phyloP scores from a whole-genome alignment of 2,113 vertebrate species.

The Prunella himalayana region DNA sequence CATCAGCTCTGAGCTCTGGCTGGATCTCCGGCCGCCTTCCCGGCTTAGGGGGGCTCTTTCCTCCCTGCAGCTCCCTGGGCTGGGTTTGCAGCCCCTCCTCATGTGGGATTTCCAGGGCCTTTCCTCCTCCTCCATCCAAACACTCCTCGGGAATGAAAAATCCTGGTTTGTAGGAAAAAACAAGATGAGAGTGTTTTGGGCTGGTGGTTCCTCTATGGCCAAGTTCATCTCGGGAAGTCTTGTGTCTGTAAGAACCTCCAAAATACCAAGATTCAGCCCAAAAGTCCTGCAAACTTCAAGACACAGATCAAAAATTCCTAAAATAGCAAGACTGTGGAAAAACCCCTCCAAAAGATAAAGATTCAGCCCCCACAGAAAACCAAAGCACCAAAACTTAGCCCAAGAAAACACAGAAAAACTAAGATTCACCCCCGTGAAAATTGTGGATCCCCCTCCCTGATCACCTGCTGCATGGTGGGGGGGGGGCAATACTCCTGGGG shows the following conservation, averaged over 20 bases:
- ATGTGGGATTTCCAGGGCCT: not conserved
- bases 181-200: not conserved
- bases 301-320: too few species aligned
- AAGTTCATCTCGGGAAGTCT: too few species aligned
- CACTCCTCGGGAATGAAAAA: too few species aligned
- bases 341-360: too few species aligned
- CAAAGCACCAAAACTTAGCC: not conserved
- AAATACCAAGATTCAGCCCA: not conserved
- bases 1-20: not conserved
- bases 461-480: not conserved
- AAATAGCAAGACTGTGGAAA: too few species aligned
- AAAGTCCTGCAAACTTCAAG: too few species aligned
- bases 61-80: not conserved
- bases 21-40: too few species aligned
- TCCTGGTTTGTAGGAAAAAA: not conserved
- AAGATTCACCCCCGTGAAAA: not conserved
- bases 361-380: not conserved
- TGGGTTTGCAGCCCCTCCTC: not conserved
- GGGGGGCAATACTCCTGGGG: not conserved
- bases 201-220: not conserved
- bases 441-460: fast-evolving
- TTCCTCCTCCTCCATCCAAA: not conserved
- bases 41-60: not conserved
- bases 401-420: not conserved
- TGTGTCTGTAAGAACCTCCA: not conserved